A percentile compares a stretch with the other conserved stretches of the same genome.
Conservation (phyloP, 2,797 vertebrate genomes). For the Leuciscus waleckii region DNA sequence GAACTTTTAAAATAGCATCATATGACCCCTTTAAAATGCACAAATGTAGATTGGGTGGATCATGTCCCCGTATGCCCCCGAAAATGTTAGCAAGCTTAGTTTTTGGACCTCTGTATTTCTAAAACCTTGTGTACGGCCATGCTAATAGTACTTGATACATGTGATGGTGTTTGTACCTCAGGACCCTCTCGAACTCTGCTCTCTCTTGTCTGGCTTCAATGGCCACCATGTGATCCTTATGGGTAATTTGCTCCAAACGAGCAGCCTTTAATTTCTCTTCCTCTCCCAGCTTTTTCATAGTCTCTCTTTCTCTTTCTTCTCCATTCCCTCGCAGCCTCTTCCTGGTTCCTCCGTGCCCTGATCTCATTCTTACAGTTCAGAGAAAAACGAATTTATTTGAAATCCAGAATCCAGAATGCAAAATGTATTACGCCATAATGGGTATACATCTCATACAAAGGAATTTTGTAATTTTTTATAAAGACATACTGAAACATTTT, state of each 20-base stretch:
- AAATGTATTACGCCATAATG: neutral
- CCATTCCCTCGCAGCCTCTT: constrained; percentile 85
- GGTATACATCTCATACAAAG: neutral
- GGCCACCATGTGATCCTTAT: constrained; percentile 81
- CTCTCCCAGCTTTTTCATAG: constrained; percentile 67
- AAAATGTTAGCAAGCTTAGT: neutral
- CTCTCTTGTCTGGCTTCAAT: constrained; percentile 83
- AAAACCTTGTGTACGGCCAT: neutral
- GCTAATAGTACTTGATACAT: too few species aligned
- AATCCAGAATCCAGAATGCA: neutral
- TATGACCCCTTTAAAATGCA: neutral
- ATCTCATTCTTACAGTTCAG: constrained; percentile 82
- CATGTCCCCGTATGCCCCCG: neutral
- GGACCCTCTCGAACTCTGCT: constrained; percentile 83
- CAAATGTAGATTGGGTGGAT: neutral
- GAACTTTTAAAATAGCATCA: too few species aligned
- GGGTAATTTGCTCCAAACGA: constrained; percentile 80
- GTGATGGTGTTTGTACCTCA: constrained; percentile 75
- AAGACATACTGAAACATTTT: constrained; percentile 6
- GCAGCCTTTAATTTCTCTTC: constrained; percentile 74
- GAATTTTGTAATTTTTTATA: neutral
- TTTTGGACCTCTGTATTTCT: neutral
- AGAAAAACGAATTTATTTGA: neutral
- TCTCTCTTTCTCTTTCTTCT: constrained; percentile 81
- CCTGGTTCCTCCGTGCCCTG: constrained; percentile 87